Evolutionary conservation across 1,140 invertebrate genomes (phyloP).

Genomic region (Plectrocnemia conspersa): DNA sequence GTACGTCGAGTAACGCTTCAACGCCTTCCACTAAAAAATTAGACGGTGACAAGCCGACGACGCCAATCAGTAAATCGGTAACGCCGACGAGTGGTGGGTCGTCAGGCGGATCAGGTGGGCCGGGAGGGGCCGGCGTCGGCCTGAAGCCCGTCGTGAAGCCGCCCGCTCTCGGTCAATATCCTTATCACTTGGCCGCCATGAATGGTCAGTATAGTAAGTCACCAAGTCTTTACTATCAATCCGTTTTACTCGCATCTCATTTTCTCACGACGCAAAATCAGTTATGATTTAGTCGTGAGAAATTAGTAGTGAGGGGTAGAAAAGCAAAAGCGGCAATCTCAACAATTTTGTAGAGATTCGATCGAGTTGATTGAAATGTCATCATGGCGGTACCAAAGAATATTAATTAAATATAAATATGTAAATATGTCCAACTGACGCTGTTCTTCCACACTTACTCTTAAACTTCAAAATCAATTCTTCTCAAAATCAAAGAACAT

Average conservation of each 20-base stretch:
- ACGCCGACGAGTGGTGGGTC: slow-evolving; percentile 73
- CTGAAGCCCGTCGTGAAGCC: slow-evolving; percentile 59
- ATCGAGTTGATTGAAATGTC: no score
- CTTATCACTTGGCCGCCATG: slow-evolving; percentile 53
- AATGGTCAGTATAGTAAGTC: slow-evolving; percentile 36
- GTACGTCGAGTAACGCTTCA: slow-evolving; percentile 74
- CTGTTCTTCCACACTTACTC: no score
- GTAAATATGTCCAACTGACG: no score
- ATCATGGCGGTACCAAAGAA: no score
- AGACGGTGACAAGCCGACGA: slow-evolving; percentile 75
- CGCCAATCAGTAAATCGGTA: slow-evolving; percentile 83
- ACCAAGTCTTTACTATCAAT: slow-evolving; percentile 9
- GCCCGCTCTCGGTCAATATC: slow-evolving; percentile 57
- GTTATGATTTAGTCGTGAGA: no score
- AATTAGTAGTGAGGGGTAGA: no score
- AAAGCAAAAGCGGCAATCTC: no score
- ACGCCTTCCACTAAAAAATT: slow-evolving; percentile 74
- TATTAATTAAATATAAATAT: no score
- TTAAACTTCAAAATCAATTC: no score
- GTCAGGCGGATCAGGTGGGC: slow-evolving; percentile 44
- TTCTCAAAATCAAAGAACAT: no score
- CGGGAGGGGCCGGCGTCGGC: slow-evolving; percentile 45
- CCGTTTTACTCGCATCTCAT: background rate
- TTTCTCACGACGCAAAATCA: no score
- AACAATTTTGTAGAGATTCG: no score